Percentiles rank a stretch among this genome's conserved stretches.
Evolutionary conservation across 2,797 vertebrate species (phyloP).

Genomic region (Sparus aurata): DNA sequence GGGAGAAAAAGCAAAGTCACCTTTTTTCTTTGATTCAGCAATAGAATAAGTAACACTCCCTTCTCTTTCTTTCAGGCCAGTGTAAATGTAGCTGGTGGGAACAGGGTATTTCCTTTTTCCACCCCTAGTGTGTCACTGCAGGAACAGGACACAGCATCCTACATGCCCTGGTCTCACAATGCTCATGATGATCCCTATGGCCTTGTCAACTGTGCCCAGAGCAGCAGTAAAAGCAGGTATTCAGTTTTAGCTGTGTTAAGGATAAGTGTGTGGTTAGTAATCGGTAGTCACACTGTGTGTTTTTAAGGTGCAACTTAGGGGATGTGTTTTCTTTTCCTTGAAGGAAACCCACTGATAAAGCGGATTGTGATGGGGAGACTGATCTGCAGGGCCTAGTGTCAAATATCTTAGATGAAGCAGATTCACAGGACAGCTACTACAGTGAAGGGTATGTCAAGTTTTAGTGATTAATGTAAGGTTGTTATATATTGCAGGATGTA

Average conservation of each 20-base stretch:
- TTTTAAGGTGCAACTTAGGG: not conserved
- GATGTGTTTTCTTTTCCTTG: slow-evolving; percentile 34
- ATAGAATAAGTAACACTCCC: not conserved
- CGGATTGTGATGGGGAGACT: slow-evolving; percentile 90
- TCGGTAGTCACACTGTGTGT: not conserved
- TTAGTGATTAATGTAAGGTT: not conserved
- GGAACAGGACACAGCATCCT: slow-evolving; percentile 72
- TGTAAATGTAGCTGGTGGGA: slow-evolving; percentile 75
- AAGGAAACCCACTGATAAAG: slow-evolving; percentile 87
- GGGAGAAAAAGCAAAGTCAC: not conserved
- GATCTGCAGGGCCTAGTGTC: slow-evolving; percentile 94
- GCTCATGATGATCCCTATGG: slow-evolving; percentile 85
- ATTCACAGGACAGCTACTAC: slow-evolving; percentile 86
- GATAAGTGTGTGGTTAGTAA: slow-evolving; percentile 8
- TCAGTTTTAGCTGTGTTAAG: not conserved
- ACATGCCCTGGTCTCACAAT: slow-evolving; percentile 84
- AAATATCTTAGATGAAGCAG: slow-evolving; percentile 93
- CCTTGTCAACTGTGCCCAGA: slow-evolving; percentile 80
- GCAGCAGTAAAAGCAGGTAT: slow-evolving; percentile 87
- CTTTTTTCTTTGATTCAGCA: not conserved
- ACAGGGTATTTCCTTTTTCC: slow-evolving; percentile 79
- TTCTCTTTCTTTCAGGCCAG: slow-evolving; percentile 60
- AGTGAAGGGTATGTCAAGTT: slow-evolving; percentile 89
- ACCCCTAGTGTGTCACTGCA: slow-evolving; percentile 74
- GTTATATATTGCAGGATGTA: not conserved